These are phyloP conservation scores for Dolichomitus sp. DNA, from an alignment of 2,888 invertebrate species.

Conservation along the genomic window DNA sequence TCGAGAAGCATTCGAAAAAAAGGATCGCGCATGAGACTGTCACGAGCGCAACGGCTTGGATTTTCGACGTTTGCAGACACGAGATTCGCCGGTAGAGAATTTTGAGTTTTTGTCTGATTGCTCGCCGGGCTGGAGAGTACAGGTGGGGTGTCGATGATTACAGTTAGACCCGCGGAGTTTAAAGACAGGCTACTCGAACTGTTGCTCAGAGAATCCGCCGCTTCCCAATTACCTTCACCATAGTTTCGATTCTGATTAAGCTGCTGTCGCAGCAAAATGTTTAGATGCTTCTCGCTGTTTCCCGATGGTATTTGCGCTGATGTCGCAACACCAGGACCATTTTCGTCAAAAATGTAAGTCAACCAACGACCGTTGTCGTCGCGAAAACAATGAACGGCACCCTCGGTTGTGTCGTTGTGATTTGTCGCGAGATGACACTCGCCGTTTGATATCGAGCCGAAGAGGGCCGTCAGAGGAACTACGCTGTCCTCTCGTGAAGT, in stretches of 20 bases:
- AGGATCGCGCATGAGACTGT: conserved; percentile 83
- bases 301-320: conserved; percentile 77
- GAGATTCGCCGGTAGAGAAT: conserved; percentile 76
- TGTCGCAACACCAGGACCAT: conserved; percentile 88
- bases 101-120: conserved; percentile 76
- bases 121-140: conserved; percentile 79
- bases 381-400: conserved; percentile 94
- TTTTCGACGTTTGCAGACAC: conserved; percentile 84
- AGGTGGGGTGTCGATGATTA: conserved; percentile 84
- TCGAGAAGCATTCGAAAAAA: conserved; percentile 81
- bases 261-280: conserved; percentile 81
- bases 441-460: conserved; percentile 85
- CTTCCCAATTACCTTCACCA: conserved; percentile 81
- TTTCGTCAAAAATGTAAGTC: conserved; percentile 95
- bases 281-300: conserved; percentile 82
- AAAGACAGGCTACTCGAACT: conserved; percentile 87
- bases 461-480: conserved; percentile 83
- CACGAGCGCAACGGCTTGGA: conserved; percentile 86
- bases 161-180: conserved; percentile 85
- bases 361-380: conserved; percentile 96
- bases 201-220: conserved; percentile 85
- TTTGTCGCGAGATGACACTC: conserved; percentile 91
- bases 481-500: conserved; percentile 76
- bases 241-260: conserved; percentile 70
- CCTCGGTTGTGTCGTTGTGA: conserved; percentile 92